Percentiles rank a stretch among this genome's conserved stretches.
Evolutionary conservation across 1,140 invertebrate species (phyloP).

Genomic region (Drosophila willistoni): DNA sequence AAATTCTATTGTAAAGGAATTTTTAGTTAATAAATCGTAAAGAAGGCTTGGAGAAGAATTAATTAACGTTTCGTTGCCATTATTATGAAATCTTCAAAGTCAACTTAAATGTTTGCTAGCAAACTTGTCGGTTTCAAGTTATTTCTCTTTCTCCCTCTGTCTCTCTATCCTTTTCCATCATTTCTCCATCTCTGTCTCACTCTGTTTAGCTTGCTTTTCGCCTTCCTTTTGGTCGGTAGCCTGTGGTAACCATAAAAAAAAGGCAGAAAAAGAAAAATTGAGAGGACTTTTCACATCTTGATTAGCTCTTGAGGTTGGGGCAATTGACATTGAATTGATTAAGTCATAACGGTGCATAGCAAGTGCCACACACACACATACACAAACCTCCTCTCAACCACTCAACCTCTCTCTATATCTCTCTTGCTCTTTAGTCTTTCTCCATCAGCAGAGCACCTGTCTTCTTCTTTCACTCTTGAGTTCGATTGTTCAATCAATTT

Average conservation of each 20-base stretch:
- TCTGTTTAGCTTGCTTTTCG: background rate
- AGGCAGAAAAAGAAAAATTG: conserved; percentile 11
- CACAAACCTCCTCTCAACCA: background rate
- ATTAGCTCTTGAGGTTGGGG: conserved; percentile 32
- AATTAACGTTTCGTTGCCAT: background rate
- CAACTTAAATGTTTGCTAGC: conserved; percentile 3
- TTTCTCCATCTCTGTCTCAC: background rate
- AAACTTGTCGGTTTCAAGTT: conserved; percentile 13
- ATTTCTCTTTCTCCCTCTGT: background rate
- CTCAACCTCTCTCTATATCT: background rate
- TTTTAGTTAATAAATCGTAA: too few relatives aligned
- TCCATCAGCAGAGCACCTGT: background rate
- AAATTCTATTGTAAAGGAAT: too few relatives aligned
- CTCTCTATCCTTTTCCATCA: background rate
- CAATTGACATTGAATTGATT: conserved; percentile 64
- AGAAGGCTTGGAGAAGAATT: too few relatives aligned
- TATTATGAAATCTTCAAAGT: background rate
- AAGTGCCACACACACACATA: background rate
- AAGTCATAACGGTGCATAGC: conserved; percentile 29
- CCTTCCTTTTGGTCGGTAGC: background rate
- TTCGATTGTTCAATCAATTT: conserved; percentile 23
- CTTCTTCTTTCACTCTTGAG: conserved; percentile 2
- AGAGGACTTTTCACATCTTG: conserved; percentile 35
- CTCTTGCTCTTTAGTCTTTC: background rate
- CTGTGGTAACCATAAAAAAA: background rate